A percentile compares a stretch with the other conserved stretches of the same genome.
Conservation (phyloP, 2,113 vertebrate species). For the Epinephelus cyanopodus region DNA sequence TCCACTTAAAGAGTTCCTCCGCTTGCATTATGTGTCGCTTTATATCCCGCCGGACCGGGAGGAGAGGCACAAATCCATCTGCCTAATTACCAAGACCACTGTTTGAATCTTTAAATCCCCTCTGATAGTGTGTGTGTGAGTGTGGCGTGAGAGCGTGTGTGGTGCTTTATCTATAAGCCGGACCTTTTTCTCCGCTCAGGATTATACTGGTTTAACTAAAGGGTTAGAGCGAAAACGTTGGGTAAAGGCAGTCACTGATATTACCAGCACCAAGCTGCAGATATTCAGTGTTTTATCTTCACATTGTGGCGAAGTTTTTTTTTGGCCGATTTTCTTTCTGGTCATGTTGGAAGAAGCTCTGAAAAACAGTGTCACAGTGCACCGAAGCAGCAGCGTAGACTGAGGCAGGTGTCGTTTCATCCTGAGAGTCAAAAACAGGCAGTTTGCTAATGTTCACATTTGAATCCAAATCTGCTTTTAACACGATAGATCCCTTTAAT, state of each 20-base stretch:
- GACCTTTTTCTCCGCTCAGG: slow-evolving; percentile 42
- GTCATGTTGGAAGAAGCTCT: neutral
- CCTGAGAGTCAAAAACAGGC: neutral
- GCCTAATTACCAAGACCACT: slow-evolving; percentile 72
- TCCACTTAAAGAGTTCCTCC: slow-evolving; percentile 70
- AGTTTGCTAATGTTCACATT: too few relatives aligned
- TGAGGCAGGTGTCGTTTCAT: neutral
- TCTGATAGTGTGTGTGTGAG: slow-evolving; percentile 56
- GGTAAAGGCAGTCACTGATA: neutral
- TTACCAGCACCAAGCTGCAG: neutral
- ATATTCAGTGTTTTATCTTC: slow-evolving; percentile 3
- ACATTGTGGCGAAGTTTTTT: neutral
- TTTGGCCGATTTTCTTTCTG: neutral
- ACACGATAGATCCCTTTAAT: neutral
- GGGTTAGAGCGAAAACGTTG: slow-evolving; percentile 23
- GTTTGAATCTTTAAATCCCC: slow-evolving; percentile 75
- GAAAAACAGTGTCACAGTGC: neutral
- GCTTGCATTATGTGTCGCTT: slow-evolving; percentile 53
- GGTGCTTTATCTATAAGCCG: slow-evolving; percentile 42
- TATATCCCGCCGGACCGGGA: slow-evolving; percentile 49
- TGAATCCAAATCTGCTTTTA: neutral
- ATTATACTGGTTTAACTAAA: slow-evolving; percentile 60
- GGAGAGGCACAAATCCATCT: slow-evolving; percentile 70
- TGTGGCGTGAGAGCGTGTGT: slow-evolving; percentile 36
- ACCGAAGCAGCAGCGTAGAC: neutral